These are phyloP conservation scores for Keiferia lycopersicella DNA, from an alignment of 2,888 invertebrate species.

Conservation along the genomic window DNA sequence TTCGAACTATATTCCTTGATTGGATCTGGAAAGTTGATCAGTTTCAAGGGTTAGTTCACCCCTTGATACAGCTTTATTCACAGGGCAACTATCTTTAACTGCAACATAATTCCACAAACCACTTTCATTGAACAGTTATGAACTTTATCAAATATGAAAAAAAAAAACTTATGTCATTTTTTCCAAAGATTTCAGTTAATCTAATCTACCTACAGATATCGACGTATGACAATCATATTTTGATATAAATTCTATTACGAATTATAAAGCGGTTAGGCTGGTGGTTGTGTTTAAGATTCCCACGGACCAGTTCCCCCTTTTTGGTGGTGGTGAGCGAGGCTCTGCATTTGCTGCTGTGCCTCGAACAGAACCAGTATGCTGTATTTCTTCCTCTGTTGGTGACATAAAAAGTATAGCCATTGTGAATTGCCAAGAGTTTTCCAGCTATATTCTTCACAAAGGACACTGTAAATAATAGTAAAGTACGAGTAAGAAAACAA, in stretches of 20 bases:
- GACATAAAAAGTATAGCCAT: background rate
- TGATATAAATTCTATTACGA: background rate
- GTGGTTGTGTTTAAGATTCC: background rate
- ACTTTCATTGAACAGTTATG: too few relatives aligned
- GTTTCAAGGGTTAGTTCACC: too few relatives aligned
- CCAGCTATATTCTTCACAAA: background rate
- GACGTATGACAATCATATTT: background rate
- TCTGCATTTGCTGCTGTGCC: conserved; percentile 4
- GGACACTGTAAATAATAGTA: conserved; percentile 1
- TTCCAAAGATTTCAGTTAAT: too few relatives aligned
- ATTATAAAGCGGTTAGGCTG: background rate
- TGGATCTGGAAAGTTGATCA: too few relatives aligned
- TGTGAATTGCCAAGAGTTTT: background rate
- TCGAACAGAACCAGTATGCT: background rate
- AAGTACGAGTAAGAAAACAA: too few relatives aligned
- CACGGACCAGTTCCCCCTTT: background rate
- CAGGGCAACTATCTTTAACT: too few relatives aligned
- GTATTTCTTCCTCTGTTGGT: background rate
- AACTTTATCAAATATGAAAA: too few relatives aligned
- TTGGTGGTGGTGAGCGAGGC: background rate
- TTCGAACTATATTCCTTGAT: too few relatives aligned
- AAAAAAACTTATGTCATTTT: too few relatives aligned
- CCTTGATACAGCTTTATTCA: too few relatives aligned
- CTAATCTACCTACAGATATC: too few relatives aligned
- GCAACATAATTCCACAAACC: too few relatives aligned